These are phyloP conservation scores for Hemiprocne comata DNA, from an alignment of 2,113 vertebrate species.

Conservation along the genomic window DNA sequence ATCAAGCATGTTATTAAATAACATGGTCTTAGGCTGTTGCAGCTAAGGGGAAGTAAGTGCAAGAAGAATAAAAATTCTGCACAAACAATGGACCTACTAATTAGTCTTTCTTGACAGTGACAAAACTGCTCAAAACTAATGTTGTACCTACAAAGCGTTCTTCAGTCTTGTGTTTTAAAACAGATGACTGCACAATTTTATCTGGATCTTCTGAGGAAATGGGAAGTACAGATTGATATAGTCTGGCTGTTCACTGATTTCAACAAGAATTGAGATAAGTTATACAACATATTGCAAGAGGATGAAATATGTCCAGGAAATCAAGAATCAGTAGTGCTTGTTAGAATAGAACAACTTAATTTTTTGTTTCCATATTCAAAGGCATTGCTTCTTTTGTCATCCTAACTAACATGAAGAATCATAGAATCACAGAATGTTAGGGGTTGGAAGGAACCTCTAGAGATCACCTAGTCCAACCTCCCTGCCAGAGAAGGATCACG, in stretches of 20 bases:
- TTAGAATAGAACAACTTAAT: background rate
- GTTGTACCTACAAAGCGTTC: background rate
- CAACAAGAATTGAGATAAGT: background rate
- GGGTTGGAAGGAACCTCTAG: no score
- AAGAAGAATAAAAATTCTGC: background rate
- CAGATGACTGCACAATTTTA: background rate
- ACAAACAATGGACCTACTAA: background rate
- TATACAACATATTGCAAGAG: background rate
- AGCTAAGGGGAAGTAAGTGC: background rate
- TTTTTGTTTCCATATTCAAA: background rate
- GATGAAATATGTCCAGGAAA: background rate
- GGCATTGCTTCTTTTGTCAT: background rate
- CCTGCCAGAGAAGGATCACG: no score
- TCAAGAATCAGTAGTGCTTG: background rate
- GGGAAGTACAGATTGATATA: background rate
- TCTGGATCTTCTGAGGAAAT: background rate
- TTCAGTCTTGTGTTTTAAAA: background rate
- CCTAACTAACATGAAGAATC: background rate
- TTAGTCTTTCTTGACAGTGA: background rate
- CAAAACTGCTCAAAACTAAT: background rate
- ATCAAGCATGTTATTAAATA: background rate
- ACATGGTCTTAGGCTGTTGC: rapidly evolving
- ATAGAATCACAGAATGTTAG: no score
- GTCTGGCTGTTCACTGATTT: background rate
- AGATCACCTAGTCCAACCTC: no score